Conservation (phyloP, 2,797 vertebrate species). For the Halcyon smyrnensis region DNA sequence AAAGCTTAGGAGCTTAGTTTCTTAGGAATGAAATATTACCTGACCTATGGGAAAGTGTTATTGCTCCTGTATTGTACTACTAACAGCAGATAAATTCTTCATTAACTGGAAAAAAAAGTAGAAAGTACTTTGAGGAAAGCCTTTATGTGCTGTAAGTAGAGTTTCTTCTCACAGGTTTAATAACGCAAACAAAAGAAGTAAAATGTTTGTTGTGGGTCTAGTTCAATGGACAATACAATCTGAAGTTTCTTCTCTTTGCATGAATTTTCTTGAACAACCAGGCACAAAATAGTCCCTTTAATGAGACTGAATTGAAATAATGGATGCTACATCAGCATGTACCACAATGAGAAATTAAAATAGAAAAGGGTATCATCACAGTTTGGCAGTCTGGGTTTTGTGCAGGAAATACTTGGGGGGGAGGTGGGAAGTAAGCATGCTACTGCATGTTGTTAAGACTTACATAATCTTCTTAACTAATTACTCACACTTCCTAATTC, state of each 20-base stretch:
- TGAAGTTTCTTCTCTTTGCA: constrained; percentile 45
- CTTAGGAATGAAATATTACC: constrained; percentile 27
- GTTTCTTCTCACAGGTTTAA: constrained; percentile 42
- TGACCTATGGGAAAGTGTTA: neutral
- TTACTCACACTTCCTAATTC: constrained; percentile 81
- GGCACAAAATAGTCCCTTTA: constrained; percentile 47
- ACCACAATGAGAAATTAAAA: constrained; percentile 56
- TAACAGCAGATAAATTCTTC: constrained; percentile 19
- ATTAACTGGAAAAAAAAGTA: neutral
- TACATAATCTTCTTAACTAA: constrained; percentile 81
- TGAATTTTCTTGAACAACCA: constrained; percentile 51
- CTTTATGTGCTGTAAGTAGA: neutral
- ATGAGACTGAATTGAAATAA: constrained; percentile 40
- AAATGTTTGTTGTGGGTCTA: constrained; percentile 32
- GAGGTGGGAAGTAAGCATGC: constrained; percentile 40
- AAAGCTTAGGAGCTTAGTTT: constrained; percentile 16
- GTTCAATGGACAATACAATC: constrained; percentile 17
- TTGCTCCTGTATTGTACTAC: neutral
- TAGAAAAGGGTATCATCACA: constrained; percentile 36
- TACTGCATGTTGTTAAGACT: constrained; percentile 73
- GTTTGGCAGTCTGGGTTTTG: constrained; percentile 36
- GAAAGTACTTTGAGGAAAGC: constrained; percentile 8
- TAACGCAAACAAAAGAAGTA: constrained; percentile 40
- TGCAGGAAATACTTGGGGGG: constrained; percentile 40
- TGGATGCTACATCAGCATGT: constrained; percentile 51